Evolutionary conservation across 2,113 vertebrate genomes (phyloP), one percentile per base, ranked within the genome.

Genomic region (Pelvicachromis taeniatus): DNA sequence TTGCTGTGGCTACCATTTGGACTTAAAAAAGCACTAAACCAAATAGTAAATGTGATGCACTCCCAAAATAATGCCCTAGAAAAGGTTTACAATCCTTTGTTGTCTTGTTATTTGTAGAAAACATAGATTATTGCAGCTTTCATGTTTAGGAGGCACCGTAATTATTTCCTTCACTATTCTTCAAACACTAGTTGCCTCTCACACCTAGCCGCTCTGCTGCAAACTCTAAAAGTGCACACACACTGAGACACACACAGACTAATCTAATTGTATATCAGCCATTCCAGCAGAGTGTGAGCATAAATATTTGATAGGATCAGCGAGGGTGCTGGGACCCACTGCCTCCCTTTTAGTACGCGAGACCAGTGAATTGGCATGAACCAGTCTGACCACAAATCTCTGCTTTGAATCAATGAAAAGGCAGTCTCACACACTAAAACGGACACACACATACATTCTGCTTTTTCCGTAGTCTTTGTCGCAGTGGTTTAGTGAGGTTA

Each of bases 271-370:
- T 83, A 81, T 89, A 86, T 81, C 83, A 78, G 85, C 10, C 13
- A 75, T 85, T 88, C 87, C 77, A 52, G 35, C 70, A 56, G 87
- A 83, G 82, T 90, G 83, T 80, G 73, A 88, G 81, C 80, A 88
- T 91, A 90, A 93, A 93, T 92, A 93, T 93, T 93, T 93, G 84
- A 93, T 89, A 79, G 56, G 56, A 78, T 77, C 79, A 63, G 73
- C 7, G 29, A 80, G 68, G 55, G 83, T 81, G 73, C 82, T 86
- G 85, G 50, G 85, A 85, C 80, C 77, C 35, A 5, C 54, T 68
- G 81, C 52, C 52, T 80, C 53, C 40, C 59, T 68, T 86, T 90
- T 53, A 45, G 54, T 38, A 58, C 4, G 1, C 2, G 12, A 38
- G 87, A 78, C 77, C 77, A 54, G 21, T 81, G 85, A 86, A 45